Evolutionary conservation across 2,888 invertebrate genomes (phyloP).

Genomic region (Xestobium rufovillosum): DNA sequence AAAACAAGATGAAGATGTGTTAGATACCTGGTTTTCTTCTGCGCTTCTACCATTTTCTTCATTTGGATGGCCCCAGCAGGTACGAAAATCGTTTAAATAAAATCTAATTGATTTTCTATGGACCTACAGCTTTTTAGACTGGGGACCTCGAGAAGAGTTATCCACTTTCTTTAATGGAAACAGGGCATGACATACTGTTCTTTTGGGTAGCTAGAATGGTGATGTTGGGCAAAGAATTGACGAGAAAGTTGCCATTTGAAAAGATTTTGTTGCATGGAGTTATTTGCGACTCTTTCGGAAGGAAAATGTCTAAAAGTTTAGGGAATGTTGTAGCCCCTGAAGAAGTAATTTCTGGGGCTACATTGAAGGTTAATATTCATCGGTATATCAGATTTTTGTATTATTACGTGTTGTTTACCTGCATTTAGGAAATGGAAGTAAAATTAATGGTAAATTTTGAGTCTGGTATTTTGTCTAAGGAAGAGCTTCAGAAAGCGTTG

Average conservation of each 20-base stretch:
- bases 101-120: neutral
- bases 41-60: constrained; percentile 93
- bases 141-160: constrained; percentile 52
- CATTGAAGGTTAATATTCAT: constrained; percentile 71
- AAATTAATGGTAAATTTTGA: constrained; percentile 27
- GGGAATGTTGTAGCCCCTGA: constrained; percentile 98
- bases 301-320: constrained; percentile 98
- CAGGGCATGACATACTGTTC: constrained; percentile 96
- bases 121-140: constrained; percentile 44
- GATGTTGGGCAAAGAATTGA: constrained; percentile 83
- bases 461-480: constrained; percentile 34
- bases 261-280: constrained; percentile 94
- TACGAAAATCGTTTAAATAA: too few relatives aligned
- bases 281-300: constrained; percentile 94
- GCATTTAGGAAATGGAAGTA: constrained; percentile 31
- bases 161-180: constrained; percentile 88
- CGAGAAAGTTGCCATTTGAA: constrained; percentile 86
- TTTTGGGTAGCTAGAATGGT: constrained; percentile 99
- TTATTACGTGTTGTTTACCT: too few relatives aligned
- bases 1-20: constrained; percentile 85
- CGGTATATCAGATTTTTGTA: too few relatives aligned
- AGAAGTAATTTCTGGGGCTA: constrained; percentile 85
- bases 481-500: constrained; percentile 41
- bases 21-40: constrained; percentile 99
- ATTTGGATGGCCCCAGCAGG: constrained; percentile 91